Evolutionary conservation across 1,140 invertebrate genomes (phyloP).

Genomic region (Glomeris maerens): DNA sequence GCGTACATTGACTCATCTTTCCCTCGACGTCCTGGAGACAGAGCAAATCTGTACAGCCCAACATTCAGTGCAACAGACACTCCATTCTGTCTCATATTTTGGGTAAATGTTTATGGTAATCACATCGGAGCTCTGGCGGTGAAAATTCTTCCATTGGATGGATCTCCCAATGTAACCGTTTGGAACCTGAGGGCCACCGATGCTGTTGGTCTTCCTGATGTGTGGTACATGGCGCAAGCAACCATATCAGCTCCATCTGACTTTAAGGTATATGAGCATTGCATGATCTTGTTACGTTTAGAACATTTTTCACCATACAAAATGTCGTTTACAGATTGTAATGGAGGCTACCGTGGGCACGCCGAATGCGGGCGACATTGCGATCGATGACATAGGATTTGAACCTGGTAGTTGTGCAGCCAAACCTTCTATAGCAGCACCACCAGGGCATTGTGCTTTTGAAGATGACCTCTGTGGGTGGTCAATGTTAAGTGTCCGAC

Average conservation of each 20-base stretch:
- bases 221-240: not conserved
- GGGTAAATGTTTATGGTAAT: conserved; percentile 4
- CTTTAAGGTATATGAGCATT: not conserved
- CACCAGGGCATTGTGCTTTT: conserved; percentile 6
- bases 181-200: not conserved
- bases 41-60: not conserved
- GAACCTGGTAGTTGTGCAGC: conserved; percentile 10
- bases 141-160: not conserved
- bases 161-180: not conserved
- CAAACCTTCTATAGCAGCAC: not conserved
- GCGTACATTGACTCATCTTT: not conserved
- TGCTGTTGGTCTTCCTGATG: not conserved
- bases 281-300: not conserved
- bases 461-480: conserved; percentile 6
- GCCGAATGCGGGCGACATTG: conserved; percentile 2
- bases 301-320: not conserved
- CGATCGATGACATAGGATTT: conserved; percentile 9
- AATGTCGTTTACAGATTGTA: conserved; percentile 6
- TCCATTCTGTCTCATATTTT: conserved; percentile 10
- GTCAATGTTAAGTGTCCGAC: not conserved
- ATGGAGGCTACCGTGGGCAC: conserved; percentile 5
- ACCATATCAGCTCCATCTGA: not conserved
- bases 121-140: conserved; percentile 5
- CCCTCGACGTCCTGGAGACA: not conserved
- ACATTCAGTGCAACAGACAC: not conserved